Base-by-base conservation (phyloP, 1,140 invertebrate species). In the Lordiphosa collinella region DNA sequence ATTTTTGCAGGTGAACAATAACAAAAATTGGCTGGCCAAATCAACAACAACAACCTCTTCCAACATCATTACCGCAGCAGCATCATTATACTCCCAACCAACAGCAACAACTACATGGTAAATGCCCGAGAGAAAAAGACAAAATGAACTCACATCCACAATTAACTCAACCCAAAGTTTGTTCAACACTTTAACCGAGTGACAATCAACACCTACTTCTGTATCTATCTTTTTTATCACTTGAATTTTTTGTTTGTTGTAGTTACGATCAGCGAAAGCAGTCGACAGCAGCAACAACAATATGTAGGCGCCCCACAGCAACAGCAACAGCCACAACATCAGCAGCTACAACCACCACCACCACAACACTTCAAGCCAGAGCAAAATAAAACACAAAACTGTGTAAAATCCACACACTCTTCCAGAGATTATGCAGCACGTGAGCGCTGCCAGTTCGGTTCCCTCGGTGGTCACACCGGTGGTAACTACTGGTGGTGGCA, bases 401-500 rank as follows among this genome's bases (percentile, higher is more conserved):
- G 18, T 48, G n/a, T n/a, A 32, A 52, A 12, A 34, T 6, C 34
- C 32, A 57, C 11, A 48, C 16, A 52, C 25, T n/a, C 10, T 11
- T 6, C 46, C 3, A 48, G 8, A 48, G 46, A 38, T 34, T 10
- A 29, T 49, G 79, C 84, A 88, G 72, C 87, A 88, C 72, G 80
- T 86, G 55, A 86, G 68, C 66, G 65, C 87, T 67, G 79, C 87
- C 43, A 76, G 71, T 55, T 71, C 79, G 59, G 85, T 72, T 51
- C 78, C 78, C 69, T 84, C 78, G 50, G 79, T 85, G 53, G 79
- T 84, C 56, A 58, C 78, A 58, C 78, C 78, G 57, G 88, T 94
- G 55, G 88, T 94, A 60, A 84, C 78, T 69, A 84, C 78, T 95
- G 93, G 92, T 95, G 93, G 92, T 93, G 6, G 89, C 92, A 85